Evolutionary conservation across 2,113 vertebrate genomes (phyloP).

Genomic region (Indicator indicator): DNA sequence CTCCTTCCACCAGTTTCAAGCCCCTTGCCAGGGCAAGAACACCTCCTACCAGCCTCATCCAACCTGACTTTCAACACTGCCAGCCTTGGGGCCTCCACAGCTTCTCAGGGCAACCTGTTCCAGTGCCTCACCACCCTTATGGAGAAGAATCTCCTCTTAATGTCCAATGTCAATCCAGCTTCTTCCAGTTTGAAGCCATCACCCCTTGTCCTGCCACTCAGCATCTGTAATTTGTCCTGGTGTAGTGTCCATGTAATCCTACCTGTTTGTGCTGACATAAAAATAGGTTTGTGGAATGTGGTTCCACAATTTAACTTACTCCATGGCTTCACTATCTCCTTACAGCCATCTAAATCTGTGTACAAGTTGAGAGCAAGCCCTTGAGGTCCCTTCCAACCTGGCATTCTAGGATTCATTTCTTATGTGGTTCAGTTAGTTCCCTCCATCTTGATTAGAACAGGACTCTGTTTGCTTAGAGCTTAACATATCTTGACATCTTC

Average conservation of each 20-base stretch:
- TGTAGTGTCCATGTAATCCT: neutral
- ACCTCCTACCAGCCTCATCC: too few relatives aligned
- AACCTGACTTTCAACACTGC: too few relatives aligned
- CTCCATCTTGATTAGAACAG: neutral
- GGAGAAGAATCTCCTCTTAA: too few relatives aligned
- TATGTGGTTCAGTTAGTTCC: neutral
- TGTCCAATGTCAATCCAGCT: too few relatives aligned
- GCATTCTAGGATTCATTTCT: neutral
- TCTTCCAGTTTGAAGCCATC: too few relatives aligned
- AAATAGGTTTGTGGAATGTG: neutral
- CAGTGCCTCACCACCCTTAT: too few relatives aligned
- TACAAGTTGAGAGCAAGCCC: neutral
- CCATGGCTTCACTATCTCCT: neutral
- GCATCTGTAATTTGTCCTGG: too few relatives aligned
- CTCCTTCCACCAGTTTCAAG: too few relatives aligned
- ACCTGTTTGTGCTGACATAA: neutral
- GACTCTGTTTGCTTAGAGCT: constrained; percentile 8
- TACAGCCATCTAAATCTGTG: neutral
- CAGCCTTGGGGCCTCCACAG: too few relatives aligned
- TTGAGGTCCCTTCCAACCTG: neutral
- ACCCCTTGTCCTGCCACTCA: too few relatives aligned
- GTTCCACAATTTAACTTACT: neutral
- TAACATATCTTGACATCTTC: constrained; percentile 11
- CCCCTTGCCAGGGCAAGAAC: too few relatives aligned
- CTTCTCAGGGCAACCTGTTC: too few relatives aligned